phyloP scores from a whole-genome alignment of 2,888 invertebrate species.

The Dryocosmus kuriphilus region DNA sequence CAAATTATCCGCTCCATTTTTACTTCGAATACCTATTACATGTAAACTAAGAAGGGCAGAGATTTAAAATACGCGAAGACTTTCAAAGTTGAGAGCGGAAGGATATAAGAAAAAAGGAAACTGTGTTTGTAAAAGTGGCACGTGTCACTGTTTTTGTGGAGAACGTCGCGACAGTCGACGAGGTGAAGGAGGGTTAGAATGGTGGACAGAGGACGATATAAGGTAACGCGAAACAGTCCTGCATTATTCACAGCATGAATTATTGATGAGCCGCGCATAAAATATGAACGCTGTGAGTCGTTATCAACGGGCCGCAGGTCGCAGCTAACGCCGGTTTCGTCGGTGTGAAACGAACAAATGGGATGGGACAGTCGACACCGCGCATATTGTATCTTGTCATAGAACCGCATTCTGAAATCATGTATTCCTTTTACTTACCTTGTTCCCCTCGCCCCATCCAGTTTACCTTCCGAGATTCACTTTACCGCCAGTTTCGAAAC shows the following conservation, averaged over 20 bases:
- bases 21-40: too few species aligned
- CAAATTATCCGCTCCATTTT: too few species aligned
- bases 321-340: conserved; percentile 37
- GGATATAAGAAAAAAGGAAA: neutral
- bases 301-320: conserved; percentile 73
- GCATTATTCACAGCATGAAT: conserved; percentile 77
- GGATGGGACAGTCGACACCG: conserved; percentile 61
- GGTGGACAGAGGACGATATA: conserved; percentile 43
- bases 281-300: conserved; percentile 76
- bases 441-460: conserved; percentile 38
- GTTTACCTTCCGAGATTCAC: conserved; percentile 22
- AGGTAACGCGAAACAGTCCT: conserved; percentile 71
- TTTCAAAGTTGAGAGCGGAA: neutral
- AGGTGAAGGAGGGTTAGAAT: neutral
- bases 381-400: conserved; percentile 64
- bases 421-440: conserved; percentile 26
- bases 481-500: conserved; percentile 18
- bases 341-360: conserved; percentile 45
- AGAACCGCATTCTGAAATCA: conserved; percentile 32
- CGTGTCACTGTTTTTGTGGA: conserved; percentile 28
- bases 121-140: neutral
- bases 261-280: conserved; percentile 76
- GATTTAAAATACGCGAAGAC: neutral
- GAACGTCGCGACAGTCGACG: neutral
- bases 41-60: neutral